Evolutionary conservation across 2,113 vertebrate species (phyloP), one percentile per base, ranked within the genome.

Genomic region (Todiramphus chloris): DNA sequence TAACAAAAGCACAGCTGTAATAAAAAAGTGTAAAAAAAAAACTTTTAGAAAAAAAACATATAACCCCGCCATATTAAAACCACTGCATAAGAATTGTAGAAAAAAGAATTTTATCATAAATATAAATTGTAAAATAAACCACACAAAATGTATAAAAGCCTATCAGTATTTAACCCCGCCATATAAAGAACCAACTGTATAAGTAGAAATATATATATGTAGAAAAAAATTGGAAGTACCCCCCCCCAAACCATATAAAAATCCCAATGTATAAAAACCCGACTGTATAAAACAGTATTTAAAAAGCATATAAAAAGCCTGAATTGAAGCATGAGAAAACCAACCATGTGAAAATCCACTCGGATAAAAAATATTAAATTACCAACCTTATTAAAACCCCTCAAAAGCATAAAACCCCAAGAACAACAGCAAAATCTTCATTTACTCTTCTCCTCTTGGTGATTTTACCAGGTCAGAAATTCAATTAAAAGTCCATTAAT

Each of bases 241-340:
- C 56, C 70, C 70, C 46, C 2, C 0, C 11, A 30, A 31, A 30
- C 10, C 28, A 8, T 37, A 13, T 13, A 41, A 89, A 82, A 51
- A 28, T 13, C n/a, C 11, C 12, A 56, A 4, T 28, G 6, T 41
- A 33, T 16, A 21, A 41, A 77, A 24, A 23, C 0, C 1, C 4
- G 12, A 7, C 12, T 0, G 2, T 35, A 19, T 23, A 28, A 77
- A 66, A 25, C 6, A n/a, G 13, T 16, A 23, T 35, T 67, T 67
- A 5, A 56, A 88, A 67, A 41, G 27, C 3, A 33, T 13, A 16
- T 28, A 44, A 58, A 50, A 62, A 80, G 4, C 11, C 12, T 63
- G 68, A 77, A 67, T 8, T 10, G 33, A 62, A 56, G 13, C 31
- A 35, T 46, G 62, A 50, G 50, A 83, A 74, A 50, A 1, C 3